A percentile compares a stretch with the other conserved stretches of the same genome.
Evolutionary conservation across 2,113 vertebrate genomes (phyloP).

Genomic region (human (Homo sapiens)): GRCh38 chr1:97536001-97536500

Average conservation of each 20-base stretch:
- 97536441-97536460: constrained; percentile 44
- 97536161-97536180: not conserved
- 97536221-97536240: constrained; percentile 68
- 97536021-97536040: not conserved
- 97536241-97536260: constrained; percentile 58
- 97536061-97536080: not conserved
- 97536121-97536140: not conserved
- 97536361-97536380: constrained; percentile 58
- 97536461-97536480: constrained; percentile 35
- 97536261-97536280: constrained; percentile 35
- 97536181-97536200: not conserved
- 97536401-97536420: constrained; percentile 29
- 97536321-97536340: constrained; percentile 54
- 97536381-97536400: constrained; percentile 40
- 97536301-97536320: constrained; percentile 73
- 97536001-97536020: not conserved
- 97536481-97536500: constrained; percentile 49
- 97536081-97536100: not conserved
- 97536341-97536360: constrained; percentile 63
- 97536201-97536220: constrained; percentile 52
- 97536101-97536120: not conserved
- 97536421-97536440: constrained; percentile 51
- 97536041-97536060: not conserved
- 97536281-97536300: constrained; percentile 63
- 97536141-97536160: not conserved